Evolutionary conservation across 2,888 invertebrate species (phyloP).

Genomic region (Globia sparganii): DNA sequence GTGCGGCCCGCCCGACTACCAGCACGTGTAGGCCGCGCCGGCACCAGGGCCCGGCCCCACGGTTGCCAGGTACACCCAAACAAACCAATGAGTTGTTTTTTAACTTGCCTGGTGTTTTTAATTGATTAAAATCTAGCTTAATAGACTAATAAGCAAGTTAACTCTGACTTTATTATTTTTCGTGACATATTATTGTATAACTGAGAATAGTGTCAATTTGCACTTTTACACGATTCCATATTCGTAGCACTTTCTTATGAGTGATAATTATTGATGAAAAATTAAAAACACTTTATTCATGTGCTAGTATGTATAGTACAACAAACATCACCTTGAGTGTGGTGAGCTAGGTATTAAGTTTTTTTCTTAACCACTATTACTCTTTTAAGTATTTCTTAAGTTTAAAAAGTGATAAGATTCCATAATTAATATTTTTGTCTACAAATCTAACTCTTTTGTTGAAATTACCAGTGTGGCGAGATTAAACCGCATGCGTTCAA

Average conservation of each 20-base stretch:
- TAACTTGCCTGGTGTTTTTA: too few relatives aligned
- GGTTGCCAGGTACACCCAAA: too few relatives aligned
- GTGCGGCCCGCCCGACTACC: slow-evolving; percentile 94
- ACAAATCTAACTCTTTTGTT: not conserved
- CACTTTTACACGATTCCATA: not conserved
- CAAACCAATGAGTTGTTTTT: not conserved
- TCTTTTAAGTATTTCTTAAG: not conserved
- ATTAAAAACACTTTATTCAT: not conserved
- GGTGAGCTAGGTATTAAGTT: not conserved
- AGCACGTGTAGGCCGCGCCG: slow-evolving; percentile 70
- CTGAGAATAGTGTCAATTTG: not conserved
- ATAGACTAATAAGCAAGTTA: not conserved
- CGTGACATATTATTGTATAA: not conserved
- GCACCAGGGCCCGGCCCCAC: not conserved
- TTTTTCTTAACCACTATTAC: not conserved
- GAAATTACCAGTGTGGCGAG: not conserved
- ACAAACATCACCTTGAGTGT: not conserved
- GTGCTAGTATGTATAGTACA: not conserved
- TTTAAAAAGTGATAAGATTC: not conserved
- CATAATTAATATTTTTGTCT: not conserved
- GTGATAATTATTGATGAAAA: not conserved
- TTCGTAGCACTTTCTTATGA: not conserved
- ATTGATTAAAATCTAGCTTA: not conserved
- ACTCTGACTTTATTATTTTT: not conserved
- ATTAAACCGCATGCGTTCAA: not conserved